Conservation (phyloP, 1,140 invertebrate genomes). For the honey bee (Apis mellifera) region DNA sequence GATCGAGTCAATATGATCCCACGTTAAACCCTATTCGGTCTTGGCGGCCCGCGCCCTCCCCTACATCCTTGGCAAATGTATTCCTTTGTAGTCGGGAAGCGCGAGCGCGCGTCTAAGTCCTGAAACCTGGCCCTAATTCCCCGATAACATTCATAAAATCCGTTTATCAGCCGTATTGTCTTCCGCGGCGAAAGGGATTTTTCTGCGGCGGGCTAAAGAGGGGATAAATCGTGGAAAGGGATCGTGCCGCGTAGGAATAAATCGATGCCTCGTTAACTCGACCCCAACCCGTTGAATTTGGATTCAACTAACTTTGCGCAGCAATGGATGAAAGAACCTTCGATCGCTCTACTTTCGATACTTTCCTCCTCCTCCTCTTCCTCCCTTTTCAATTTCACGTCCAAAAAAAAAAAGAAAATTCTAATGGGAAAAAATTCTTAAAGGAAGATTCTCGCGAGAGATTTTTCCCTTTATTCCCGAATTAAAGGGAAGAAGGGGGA, state of each 20-base stretch:
- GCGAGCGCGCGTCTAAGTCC: neutral
- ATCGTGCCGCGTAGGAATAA: neutral
- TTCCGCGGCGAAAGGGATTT: neutral
- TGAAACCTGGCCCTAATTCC: neutral
- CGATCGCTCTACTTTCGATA: too few relatives aligned
- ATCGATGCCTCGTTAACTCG: conserved; percentile 25
- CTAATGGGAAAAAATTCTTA: too few relatives aligned
- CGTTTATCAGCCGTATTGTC: conserved; percentile 38
- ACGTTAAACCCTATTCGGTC: conserved; percentile 64
- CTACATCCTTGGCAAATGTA: conserved; percentile 28
- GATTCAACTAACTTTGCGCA: neutral
- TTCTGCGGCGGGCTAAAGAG: too few relatives aligned
- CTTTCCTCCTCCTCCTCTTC: too few relatives aligned
- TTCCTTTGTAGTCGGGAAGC: conserved; percentile 23
- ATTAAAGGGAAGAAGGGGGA: neutral
- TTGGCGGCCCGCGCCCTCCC: conserved; percentile 22
- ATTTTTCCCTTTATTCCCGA: neutral
- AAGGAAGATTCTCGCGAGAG: too few relatives aligned
- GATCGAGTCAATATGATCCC: conserved; percentile 64
- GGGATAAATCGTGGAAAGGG: too few relatives aligned
- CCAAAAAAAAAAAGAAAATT: too few relatives aligned
- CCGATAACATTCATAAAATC: conserved; percentile 43
- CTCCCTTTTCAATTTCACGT: too few relatives aligned
- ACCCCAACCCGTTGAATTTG: neutral
- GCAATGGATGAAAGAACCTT: neutral